Evolutionary conservation across 2,888 invertebrate species (phyloP).

Genomic region (Hydriomena furcata): DNA sequence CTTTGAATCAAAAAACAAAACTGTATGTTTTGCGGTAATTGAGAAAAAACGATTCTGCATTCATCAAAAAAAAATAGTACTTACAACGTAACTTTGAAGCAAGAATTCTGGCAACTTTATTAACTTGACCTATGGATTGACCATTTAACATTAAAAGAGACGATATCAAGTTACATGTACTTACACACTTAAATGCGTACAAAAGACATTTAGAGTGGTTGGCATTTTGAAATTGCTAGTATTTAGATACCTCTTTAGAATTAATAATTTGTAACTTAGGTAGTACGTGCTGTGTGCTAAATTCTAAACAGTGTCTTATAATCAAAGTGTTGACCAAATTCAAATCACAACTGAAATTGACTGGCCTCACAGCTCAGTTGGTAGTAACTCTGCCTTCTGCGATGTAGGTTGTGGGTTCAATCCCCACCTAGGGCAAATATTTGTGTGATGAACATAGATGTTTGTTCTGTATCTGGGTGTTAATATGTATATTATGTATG

Average conservation of each 20-base stretch:
- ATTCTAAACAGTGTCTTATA: background rate
- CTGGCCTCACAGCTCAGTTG: too few species aligned
- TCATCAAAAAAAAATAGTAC: too few species aligned
- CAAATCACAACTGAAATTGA: too few species aligned
- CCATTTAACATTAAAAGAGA: conserved; percentile 11
- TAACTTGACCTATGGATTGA: conserved; percentile 9
- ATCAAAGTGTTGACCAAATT: conserved; percentile 17
- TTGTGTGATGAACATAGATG: too few species aligned
- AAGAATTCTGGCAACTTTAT: background rate
- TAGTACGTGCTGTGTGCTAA: background rate
- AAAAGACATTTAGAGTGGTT: conserved; percentile 9
- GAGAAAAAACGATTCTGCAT: too few species aligned
- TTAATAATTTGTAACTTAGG: background rate
- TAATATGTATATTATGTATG: too few species aligned
- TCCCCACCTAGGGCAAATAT: too few species aligned
- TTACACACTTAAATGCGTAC: background rate
- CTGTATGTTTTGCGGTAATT: too few species aligned
- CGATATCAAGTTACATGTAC: conserved; percentile 1
- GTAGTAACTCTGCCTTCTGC: too few species aligned
- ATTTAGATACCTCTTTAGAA: background rate
- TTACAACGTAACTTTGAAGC: background rate
- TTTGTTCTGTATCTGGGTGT: too few species aligned
- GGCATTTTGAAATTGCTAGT: conserved; percentile 8
- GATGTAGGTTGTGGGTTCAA: too few species aligned
- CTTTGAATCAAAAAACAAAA: too few species aligned